A percentile compares a stretch with the other conserved stretches of the same genome.
phyloP scores from a whole-genome alignment of 1,140 invertebrate genomes.

The Harpegnathos saltator region DNA sequence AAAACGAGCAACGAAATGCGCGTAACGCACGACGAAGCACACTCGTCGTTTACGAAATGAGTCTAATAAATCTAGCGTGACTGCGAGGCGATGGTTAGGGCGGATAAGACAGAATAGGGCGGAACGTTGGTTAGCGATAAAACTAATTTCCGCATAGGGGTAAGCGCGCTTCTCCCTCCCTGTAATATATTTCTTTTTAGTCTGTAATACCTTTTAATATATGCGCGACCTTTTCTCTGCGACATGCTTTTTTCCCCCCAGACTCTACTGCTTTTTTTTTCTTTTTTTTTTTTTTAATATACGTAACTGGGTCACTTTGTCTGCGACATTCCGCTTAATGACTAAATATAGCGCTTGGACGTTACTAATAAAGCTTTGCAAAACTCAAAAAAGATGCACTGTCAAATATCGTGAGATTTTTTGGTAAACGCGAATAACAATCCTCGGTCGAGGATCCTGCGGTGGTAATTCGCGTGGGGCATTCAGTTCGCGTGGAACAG shows the following conservation, averaged over 20 bases:
- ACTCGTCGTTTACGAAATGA: not conserved
- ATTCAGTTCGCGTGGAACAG: not conserved
- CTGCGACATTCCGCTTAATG: slow-evolving; percentile 17
- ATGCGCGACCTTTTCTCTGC: not conserved
- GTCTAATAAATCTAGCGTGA: slow-evolving; percentile 13
- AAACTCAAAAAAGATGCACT: not conserved
- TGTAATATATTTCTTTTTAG: slow-evolving; percentile 4
- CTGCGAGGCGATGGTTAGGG: not conserved
- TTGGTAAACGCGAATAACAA: no score
- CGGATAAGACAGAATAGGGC: no score
- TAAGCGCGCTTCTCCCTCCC: not conserved
- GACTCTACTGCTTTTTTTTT: no score
- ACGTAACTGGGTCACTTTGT: slow-evolving; percentile 50
- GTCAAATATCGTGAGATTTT: no score
- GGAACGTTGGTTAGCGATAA: not conserved
- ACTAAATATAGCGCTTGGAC: slow-evolving; percentile 40
- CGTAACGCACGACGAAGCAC: no score
- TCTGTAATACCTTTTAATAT: slow-evolving; percentile 36
- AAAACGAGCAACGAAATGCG: no score
- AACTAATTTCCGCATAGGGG: slow-evolving; percentile 5
- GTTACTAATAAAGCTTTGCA: slow-evolving; percentile 35
- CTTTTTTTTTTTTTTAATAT: slow-evolving; percentile 45
- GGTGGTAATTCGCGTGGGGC: not conserved
- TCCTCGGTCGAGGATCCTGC: no score
- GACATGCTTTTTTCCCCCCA: slow-evolving; percentile 4